Evolutionary conservation across 2,113 vertebrate genomes (phyloP).

Genomic region (Vulpes ferrilata): DNA sequence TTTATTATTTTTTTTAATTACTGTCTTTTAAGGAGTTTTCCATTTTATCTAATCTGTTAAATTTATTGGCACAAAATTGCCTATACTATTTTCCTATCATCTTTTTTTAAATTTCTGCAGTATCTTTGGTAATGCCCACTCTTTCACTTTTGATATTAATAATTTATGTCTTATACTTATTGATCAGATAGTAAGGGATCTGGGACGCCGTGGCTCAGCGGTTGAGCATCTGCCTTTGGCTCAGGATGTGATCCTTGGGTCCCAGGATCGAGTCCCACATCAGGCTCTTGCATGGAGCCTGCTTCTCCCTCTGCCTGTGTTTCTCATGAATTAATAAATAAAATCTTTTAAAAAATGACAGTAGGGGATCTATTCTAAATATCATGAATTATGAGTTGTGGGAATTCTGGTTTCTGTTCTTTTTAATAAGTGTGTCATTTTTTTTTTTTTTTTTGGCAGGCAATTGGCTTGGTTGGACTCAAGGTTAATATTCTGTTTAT

Average conservation of each 20-base stretch:
- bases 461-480: neutral
- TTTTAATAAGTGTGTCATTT: neutral
- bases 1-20: neutral
- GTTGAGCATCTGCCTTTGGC: no score
- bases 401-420: neutral
- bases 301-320: no score
- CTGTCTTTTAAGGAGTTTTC: neutral
- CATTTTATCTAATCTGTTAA: neutral
- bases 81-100: neutral
- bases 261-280: no score
- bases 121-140: neutral
- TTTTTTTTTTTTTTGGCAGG: neutral
- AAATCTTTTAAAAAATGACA: no score
- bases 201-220: neutral
- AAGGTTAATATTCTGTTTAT: neutral
- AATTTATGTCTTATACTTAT: neutral
- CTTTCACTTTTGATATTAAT: neutral
- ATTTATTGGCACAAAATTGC: neutral
- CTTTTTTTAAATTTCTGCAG: neutral
- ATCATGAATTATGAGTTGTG: neutral
- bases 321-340: no score
- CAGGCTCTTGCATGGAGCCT: no score
- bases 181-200: neutral
- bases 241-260: no score
- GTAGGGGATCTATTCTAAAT: neutral